Evolutionary conservation across 2,888 invertebrate genomes (phyloP), one percentile per base, ranked within the genome.

Genomic region (Tolmerus cingulatus): DNA sequence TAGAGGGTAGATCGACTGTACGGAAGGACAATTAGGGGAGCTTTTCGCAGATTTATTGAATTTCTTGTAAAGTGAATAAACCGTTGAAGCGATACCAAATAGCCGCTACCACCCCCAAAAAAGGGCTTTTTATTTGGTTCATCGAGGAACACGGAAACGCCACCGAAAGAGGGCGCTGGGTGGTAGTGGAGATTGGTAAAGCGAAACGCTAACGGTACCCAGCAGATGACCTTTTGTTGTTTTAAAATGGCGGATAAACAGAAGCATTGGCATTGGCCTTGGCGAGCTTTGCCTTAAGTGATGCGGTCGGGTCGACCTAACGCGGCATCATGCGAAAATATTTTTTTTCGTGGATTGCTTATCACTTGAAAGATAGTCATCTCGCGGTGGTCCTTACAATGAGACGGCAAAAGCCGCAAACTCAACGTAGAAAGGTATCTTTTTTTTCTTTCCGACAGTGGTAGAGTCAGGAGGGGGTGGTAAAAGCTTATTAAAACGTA

Each of bases 191-290:
- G 30, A 34, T 78, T 78, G 27, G 8, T 66, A 12, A 8, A 9
- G 27, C 1, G 19, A 16, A 46, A 23, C 27, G 66, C 66, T 40
- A 66, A 66, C 23, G 23, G 66, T 34, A 66, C 8, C 66, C 66
- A 66, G 66, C 66, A 66, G 57, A 37, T 81, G 82, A 37, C 37
- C 66, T 84, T 81, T 34, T 51, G 66, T 84, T 34, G 57, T 74
- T 27, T n/a, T 85, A 85, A 85, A 74, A 85, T 85, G 85, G 85
- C 85, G 85, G 85, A 74, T 85, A 82, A 82, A 82, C 34, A 82
- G 30, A 34, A 30, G 82, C 82, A 82, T 82, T 82, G 82, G 51
- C 82, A 82, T 55, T 82, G 66, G 82, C 82, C 82, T 82, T 82
- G 82, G 51, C 14, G 14, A 40, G 82, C 57, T 82, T 55, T 82